Conservation (phyloP, 2,888 invertebrate genomes). For the Chrysolina haemoptera region DNA sequence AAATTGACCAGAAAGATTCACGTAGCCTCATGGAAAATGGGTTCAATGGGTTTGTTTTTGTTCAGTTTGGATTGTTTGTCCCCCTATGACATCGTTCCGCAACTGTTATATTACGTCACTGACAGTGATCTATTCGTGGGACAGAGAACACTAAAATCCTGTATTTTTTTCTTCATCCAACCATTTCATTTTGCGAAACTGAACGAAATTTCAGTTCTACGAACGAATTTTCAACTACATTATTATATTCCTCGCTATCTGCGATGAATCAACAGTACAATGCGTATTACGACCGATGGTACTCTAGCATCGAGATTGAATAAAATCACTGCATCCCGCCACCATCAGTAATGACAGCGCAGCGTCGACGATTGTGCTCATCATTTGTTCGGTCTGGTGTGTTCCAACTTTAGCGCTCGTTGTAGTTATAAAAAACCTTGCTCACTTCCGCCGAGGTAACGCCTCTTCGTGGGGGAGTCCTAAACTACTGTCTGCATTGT, state of each 20-base stretch:
- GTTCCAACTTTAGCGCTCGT: slow-evolving; percentile 61
- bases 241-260: slow-evolving; percentile 20
- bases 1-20: too few species aligned
- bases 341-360: neutral
- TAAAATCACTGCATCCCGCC: slow-evolving; percentile 23
- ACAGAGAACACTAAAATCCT: too few species aligned
- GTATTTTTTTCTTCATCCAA: too few species aligned
- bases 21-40: too few species aligned
- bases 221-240: slow-evolving; percentile 11
- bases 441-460: slow-evolving; percentile 62
- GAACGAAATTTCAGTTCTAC: neutral
- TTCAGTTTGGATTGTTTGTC: too few species aligned
- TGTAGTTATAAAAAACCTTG: slow-evolving; percentile 66
- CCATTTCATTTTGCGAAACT: too few species aligned
- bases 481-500: slow-evolving; percentile 53
- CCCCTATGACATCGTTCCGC: too few species aligned
- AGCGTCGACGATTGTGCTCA: slow-evolving; percentile 36
- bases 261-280: slow-evolving; percentile 35
- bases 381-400: slow-evolving; percentile 54
- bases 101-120: too few species aligned
- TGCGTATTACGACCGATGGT: slow-evolving; percentile 35
- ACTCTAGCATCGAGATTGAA: slow-evolving; percentile 38
- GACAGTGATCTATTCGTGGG: too few species aligned
- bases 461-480: slow-evolving; percentile 61
- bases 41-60: too few species aligned